Percentiles rank a stretch among this genome's conserved stretches.
phyloP scores from a whole-genome alignment of 92 coral and sea anemone species.

The Umimayanthus kanabou region DNA sequence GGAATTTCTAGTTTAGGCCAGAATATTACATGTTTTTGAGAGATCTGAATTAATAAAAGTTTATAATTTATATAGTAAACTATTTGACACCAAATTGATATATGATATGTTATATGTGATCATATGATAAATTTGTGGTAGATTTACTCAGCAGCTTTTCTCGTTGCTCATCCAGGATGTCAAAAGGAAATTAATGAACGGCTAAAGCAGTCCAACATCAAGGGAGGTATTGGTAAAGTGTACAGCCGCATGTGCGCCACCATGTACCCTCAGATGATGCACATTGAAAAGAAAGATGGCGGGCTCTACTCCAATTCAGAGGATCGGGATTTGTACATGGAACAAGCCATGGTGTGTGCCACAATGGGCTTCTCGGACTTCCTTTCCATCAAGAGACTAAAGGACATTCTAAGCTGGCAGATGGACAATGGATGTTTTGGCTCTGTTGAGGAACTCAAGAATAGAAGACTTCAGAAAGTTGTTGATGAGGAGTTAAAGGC shows the following conservation, averaged over 20 bases:
- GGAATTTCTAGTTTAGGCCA: too few relatives aligned
- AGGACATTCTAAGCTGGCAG: conserved; percentile 74
- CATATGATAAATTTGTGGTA: too few relatives aligned
- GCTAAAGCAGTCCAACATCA: conserved; percentile 50
- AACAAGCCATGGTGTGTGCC: conserved; percentile 90
- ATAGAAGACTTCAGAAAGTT: conserved; percentile 2
- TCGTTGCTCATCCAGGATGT: conserved; percentile 58
- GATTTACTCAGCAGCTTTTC: background rate
- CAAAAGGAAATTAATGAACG: conserved; percentile 52
- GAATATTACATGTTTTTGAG: too few relatives aligned
- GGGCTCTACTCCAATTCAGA: background rate
- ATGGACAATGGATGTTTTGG: conserved; percentile 78
- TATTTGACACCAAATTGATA: too few relatives aligned
- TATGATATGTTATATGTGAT: too few relatives aligned
- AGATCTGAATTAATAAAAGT: too few relatives aligned
- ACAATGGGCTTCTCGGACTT: conserved; percentile 76
- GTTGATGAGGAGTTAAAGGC: background rate
- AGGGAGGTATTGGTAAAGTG: conserved; percentile 57
- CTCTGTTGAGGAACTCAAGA: conserved; percentile 18
- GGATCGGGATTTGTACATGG: conserved; percentile 79
- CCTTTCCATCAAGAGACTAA: conserved; percentile 57
- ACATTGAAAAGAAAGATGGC: conserved; percentile 48
- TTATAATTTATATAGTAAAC: too few relatives aligned
- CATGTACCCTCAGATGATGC: conserved; percentile 87
- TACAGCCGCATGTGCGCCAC: conserved; percentile 82